Conservation (phyloP, 1,140 invertebrate genomes). For the Polypedilum pembai region DNA sequence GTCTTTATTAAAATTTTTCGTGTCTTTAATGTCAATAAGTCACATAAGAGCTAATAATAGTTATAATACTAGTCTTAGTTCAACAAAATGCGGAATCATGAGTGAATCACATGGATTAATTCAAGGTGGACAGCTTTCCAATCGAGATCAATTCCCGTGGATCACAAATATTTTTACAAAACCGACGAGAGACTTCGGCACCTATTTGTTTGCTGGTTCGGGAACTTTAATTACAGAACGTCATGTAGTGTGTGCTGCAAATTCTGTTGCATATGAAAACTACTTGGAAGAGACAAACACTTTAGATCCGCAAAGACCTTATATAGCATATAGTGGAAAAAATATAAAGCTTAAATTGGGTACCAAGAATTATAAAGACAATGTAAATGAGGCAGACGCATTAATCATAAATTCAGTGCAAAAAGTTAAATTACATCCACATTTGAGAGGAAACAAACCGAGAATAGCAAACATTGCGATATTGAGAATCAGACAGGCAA, state of each 20-base stretch:
- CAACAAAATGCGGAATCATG: background rate
- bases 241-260: background rate
- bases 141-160: constrained; percentile 9
- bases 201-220: background rate
- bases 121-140: constrained; percentile 16
- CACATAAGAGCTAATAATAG: too few species aligned
- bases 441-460: background rate
- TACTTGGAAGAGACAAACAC: background rate
- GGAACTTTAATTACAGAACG: background rate
- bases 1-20: too few species aligned
- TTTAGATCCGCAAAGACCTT: background rate
- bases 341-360: background rate
- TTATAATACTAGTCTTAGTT: too few species aligned
- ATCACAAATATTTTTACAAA: constrained; percentile 8
- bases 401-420: background rate
- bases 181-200: background rate
- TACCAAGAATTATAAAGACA: background rate
- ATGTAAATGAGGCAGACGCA: background rate
- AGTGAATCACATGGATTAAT: background rate
- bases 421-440: background rate
- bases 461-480: background rate
- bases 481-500: background rate
- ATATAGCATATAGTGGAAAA: background rate
- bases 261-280: constrained; percentile 6
- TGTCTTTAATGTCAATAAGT: too few species aligned